Conservation (phyloP, 2,113 vertebrate genomes). For the Chamaea fasciata region DNA sequence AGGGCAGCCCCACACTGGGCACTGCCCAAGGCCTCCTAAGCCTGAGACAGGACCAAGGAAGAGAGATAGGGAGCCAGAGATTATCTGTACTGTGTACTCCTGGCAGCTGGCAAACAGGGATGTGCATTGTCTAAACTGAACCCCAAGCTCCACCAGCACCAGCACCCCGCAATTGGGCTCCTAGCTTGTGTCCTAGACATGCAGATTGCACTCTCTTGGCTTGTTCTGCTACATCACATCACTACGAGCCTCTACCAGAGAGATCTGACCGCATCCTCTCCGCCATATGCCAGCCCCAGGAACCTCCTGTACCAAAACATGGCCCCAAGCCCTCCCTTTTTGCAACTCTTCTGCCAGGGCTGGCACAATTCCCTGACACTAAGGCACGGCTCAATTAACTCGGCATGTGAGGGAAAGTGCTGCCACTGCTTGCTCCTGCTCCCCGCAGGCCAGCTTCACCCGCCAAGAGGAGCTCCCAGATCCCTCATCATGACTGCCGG, state of each 20-base stretch:
- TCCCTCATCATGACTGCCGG: not conserved
- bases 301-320: not conserved
- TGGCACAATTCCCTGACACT: not conserved
- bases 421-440: not conserved
- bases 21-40: not conserved
- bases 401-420: not conserved
- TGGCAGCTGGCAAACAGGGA: not conserved
- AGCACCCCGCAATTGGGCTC: not conserved
- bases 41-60: not conserved
- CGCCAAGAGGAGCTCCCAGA: not conserved
- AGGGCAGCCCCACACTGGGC: not conserved
- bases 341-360: not conserved
- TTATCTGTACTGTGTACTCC: not conserved
- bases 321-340: not conserved
- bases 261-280: not conserved
- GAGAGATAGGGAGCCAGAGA: not conserved
- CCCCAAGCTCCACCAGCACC: not conserved
- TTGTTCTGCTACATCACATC: not conserved
- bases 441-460: not conserved
- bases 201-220: not conserved
- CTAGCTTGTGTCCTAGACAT: not conserved
- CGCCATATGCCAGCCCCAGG: accelerated
- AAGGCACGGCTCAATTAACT: not conserved
- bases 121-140: not conserved
- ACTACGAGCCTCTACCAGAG: not conserved